A percentile compares a stretch with the other conserved stretches of the same genome.
phyloP scores from a whole-genome alignment of 2,113 vertebrate species.

The Dissostichus mawsoni region DNA sequence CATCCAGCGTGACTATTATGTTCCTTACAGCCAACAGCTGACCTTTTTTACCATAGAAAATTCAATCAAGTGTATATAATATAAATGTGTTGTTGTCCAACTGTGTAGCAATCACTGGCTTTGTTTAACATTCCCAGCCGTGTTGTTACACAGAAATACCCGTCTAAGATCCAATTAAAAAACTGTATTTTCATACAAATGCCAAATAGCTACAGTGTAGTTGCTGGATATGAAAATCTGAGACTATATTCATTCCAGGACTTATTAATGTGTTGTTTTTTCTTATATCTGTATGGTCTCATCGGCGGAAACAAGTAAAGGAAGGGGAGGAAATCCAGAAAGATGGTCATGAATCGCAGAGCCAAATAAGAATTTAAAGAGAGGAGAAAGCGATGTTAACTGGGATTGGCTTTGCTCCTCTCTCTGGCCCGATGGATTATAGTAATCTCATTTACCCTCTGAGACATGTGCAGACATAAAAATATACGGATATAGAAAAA shows the following conservation, averaged over 20 bases:
- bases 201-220: too few relatives aligned
- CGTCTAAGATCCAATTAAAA: too few relatives aligned
- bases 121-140: too few relatives aligned
- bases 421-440: conserved; percentile 64
- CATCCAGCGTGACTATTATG: background rate
- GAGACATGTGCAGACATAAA: conserved; percentile 38
- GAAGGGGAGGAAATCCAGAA: background rate
- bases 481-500: conserved; percentile 2
- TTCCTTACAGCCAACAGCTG: background rate
- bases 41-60: background rate
- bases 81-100: background rate
- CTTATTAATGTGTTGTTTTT: too few relatives aligned
- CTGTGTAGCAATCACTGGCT: background rate
- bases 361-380: background rate
- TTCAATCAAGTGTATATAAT: background rate
- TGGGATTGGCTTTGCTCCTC: conserved; percentile 54
- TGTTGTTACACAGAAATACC: too few relatives aligned
- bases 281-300: background rate
- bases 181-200: too few relatives aligned
- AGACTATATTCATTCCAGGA: background rate
- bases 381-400: conserved; percentile 45
- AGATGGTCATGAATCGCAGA: background rate
- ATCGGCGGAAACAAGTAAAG: background rate
- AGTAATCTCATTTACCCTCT: conserved; percentile 60
- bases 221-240: too few relatives aligned